Evolutionary conservation across 2,888 invertebrate species (phyloP).

Genomic region (Omphaloscelis lunosa): DNA sequence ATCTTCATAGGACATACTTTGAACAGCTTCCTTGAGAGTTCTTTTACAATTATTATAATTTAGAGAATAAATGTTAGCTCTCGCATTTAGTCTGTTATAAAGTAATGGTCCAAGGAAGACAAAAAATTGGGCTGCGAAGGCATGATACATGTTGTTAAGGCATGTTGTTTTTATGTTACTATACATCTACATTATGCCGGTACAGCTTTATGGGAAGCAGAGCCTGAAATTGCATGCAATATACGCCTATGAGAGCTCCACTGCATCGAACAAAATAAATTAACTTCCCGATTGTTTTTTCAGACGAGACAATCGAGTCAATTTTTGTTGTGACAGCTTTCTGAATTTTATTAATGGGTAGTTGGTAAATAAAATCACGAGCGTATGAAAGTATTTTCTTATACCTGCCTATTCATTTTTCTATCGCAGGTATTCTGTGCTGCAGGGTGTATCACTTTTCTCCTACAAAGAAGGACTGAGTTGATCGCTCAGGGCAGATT

Average conservation of each 20-base stretch:
- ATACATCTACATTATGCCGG: background rate
- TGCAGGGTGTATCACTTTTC: background rate
- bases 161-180: no score
- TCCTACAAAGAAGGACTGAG: background rate
- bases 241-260: constrained; percentile 11
- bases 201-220: constrained; percentile 15
- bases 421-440: no score
- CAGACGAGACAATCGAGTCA: constrained; percentile 14
- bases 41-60: no score
- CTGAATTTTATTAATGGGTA: constrained; percentile 1
- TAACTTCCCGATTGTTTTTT: constrained; percentile 35
- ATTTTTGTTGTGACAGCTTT: constrained; percentile 1
- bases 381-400: background rate
- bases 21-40: no score
- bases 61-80: no score
- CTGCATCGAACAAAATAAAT: constrained; percentile 36
- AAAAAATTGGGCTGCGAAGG: no score
- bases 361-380: background rate
- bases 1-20: no score
- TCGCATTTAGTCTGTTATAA: no score
- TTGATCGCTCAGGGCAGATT: background rate
- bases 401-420: background rate
- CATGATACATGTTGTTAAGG: no score
- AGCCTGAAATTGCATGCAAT: constrained; percentile 55
- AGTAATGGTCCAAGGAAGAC: no score